Evolutionary conservation across 2,113 vertebrate genomes (phyloP).

Genomic region (Piaya cayana): DNA sequence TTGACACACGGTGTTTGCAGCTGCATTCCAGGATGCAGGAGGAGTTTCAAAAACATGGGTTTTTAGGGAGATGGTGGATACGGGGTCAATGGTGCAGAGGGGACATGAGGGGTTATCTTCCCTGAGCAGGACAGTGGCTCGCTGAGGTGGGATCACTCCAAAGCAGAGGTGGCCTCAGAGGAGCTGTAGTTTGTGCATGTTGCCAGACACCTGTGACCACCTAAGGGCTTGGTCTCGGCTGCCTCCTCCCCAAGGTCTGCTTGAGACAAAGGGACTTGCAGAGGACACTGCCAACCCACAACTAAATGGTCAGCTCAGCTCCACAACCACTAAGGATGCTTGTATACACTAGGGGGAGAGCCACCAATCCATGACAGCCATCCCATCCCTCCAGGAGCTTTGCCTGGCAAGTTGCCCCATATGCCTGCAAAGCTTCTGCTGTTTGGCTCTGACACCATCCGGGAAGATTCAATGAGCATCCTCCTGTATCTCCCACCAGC

Average conservation of each 20-base stretch:
- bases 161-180: neutral
- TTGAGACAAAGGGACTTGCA: neutral
- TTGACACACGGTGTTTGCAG: neutral
- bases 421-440: neutral
- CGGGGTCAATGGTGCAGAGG: neutral
- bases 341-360: neutral
- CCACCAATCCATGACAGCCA: rapidly evolving
- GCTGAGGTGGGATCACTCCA: rapidly evolving
- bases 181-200: neutral
- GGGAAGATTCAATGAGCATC: neutral
- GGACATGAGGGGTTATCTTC: neutral
- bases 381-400: neutral
- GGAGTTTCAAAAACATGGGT: neutral
- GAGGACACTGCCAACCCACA: neutral
- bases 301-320: neutral
- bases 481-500: neutral
- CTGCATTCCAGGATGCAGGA: neutral
- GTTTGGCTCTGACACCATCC: neutral
- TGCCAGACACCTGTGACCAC: neutral
- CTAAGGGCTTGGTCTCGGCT: neutral
- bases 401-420: neutral
- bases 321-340: neutral
- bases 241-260: neutral
- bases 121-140: neutral
- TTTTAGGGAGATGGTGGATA: neutral